A percentile compares a stretch with the other conserved stretches of the same genome.
These are phyloP conservation scores for Bombus consobrinus DNA, from an alignment of 1,140 invertebrate species.

Conservation along the genomic window DNA sequence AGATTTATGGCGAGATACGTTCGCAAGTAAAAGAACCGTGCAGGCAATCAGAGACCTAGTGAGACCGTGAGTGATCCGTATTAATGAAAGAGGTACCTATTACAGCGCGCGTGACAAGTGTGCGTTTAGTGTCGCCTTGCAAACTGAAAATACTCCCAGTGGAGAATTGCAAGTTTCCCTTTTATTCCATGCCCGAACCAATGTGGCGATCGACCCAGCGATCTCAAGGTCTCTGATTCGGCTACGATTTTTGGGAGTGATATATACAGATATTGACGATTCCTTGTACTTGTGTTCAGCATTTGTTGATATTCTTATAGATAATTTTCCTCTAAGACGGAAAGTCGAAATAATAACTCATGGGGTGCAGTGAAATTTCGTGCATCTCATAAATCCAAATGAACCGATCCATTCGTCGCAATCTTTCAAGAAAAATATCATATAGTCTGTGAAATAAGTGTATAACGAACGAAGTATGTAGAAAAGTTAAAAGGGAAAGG, in stretches of 20 bases:
- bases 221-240: slow-evolving; percentile 3
- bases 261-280: slow-evolving; percentile 56
- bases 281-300: slow-evolving; percentile 50
- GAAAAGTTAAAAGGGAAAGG: background rate
- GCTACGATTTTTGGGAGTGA: background rate
- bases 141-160: slow-evolving; percentile 9
- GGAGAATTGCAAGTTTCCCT: background rate
- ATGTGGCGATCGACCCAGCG: background rate
- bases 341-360: slow-evolving; percentile 1
- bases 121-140: slow-evolving; percentile 38
- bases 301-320: slow-evolving; percentile 34
- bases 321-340: background rate
- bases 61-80: background rate
- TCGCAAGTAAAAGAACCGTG: slow-evolving; percentile 14
- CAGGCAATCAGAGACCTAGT: background rate
- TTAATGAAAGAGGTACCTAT: slow-evolving; percentile 43
- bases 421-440: background rate
- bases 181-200: background rate
- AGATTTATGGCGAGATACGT: background rate
- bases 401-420: slow-evolving; percentile 22
- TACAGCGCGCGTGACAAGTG: slow-evolving; percentile 43
- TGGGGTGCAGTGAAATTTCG: slow-evolving; percentile 39
- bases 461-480: background rate
- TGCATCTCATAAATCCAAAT: slow-evolving; percentile 35
- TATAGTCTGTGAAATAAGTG: background rate